These are phyloP conservation scores for Hybognathus amarus DNA, from an alignment of 2,797 vertebrate genomes.

Conservation along the genomic window DNA sequence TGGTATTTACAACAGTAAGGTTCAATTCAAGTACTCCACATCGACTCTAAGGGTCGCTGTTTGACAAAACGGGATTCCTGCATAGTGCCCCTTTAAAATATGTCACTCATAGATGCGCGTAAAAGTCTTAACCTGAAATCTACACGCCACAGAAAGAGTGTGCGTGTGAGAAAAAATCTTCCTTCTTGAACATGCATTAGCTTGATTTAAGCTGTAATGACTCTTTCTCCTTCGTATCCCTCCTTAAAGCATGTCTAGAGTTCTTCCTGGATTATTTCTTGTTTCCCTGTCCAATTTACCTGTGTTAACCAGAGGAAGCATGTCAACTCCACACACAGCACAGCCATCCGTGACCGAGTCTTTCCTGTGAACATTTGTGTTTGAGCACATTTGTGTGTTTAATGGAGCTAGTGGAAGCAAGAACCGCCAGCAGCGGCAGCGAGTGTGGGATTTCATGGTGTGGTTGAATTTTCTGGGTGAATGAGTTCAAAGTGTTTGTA, in stretches of 20 bases:
- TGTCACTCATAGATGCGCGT: no score
- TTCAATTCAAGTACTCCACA: no score
- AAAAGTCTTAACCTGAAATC: not conserved
- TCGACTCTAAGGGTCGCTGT: no score
- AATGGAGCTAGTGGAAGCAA: slow-evolving; percentile 46
- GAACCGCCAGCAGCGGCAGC: slow-evolving; percentile 53
- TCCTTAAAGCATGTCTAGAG: slow-evolving; percentile 20
- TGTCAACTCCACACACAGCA: slow-evolving; percentile 24
- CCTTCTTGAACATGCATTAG: slow-evolving; percentile 4
- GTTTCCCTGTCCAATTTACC: slow-evolving; percentile 47
- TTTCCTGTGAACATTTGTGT: slow-evolving; percentile 48
- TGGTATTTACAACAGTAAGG: no score
- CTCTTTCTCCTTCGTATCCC: slow-evolving; percentile 5
- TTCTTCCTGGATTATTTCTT: slow-evolving; percentile 36
- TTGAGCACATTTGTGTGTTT: slow-evolving; percentile 35
- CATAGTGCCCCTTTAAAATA: no score
- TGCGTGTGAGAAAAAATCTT: not conserved
- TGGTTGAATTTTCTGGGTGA: slow-evolving; percentile 52
- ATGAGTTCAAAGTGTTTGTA: slow-evolving; percentile 57
- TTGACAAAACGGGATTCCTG: no score
- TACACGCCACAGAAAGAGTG: not conserved
- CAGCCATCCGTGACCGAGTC: slow-evolving; percentile 51
- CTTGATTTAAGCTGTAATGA: not conserved
- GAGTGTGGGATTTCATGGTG: slow-evolving; percentile 56
- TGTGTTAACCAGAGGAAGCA: slow-evolving; percentile 39